Evolutionary conservation across 1,140 invertebrate species (phyloP).

Genomic region (Brachionus sp.): DNA sequence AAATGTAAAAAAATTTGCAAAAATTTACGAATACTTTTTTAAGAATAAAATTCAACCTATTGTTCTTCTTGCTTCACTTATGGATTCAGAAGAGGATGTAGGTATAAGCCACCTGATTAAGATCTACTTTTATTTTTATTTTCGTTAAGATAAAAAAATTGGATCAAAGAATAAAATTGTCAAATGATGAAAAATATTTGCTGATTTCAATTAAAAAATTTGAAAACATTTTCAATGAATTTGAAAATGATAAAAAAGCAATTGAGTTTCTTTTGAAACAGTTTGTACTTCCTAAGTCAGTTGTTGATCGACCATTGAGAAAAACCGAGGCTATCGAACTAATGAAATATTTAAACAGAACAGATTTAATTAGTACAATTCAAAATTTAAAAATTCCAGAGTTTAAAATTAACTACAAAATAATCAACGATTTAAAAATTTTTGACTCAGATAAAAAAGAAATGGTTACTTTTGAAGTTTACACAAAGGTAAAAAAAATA

Average conservation of each 20-base stretch:
- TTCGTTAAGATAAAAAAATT: neutral
- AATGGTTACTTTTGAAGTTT: neutral
- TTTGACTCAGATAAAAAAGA: neutral
- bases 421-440: neutral
- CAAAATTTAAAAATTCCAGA: neutral
- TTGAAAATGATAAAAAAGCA: neutral
- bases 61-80: neutral
- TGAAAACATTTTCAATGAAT: neutral
- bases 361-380: neutral
- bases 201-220: neutral
- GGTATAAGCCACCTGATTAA: neutral
- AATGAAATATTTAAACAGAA: conserved; percentile 17
- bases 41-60: conserved; percentile 3
- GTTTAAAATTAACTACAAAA: neutral
- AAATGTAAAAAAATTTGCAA: conserved; percentile 31
- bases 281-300: neutral
- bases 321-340: neutral
- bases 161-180: conserved; percentile 26
- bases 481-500: neutral
- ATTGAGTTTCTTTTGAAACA: neutral
- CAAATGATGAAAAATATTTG: conserved; percentile 35
- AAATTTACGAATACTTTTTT: neutral
- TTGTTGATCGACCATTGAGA: neutral
- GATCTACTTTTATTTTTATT: neutral
- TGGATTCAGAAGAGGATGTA: conserved; percentile 20